Percentiles rank a stretch among this genome's conserved stretches.
These are phyloP conservation scores for Cremastinae sp. DNA, from an alignment of 2,888 invertebrate genomes.

Conservation along the genomic window DNA sequence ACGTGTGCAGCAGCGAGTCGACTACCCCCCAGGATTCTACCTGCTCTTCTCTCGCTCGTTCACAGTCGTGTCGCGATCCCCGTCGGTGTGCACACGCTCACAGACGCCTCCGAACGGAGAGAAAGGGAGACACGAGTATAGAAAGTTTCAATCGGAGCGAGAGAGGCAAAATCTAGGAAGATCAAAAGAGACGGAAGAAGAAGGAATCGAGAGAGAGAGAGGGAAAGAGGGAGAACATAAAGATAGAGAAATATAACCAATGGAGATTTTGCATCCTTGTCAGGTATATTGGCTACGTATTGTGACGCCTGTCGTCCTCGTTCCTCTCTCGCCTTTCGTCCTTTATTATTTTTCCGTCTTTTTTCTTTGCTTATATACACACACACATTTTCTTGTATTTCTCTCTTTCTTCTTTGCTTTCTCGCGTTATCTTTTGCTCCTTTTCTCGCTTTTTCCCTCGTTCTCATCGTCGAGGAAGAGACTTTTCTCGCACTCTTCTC, in stretches of 20 bases:
- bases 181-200: slow-evolving; percentile 37
- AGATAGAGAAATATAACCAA: slow-evolving; percentile 6
- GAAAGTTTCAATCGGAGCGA: slow-evolving; percentile 8
- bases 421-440: slow-evolving; percentile 24
- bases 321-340: slow-evolving; percentile 27
- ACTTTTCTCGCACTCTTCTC: slow-evolving; percentile 54
- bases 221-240: slow-evolving; percentile 5
- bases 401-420: slow-evolving; percentile 28
- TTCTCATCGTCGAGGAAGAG: slow-evolving; percentile 38
- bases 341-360: slow-evolving; percentile 37
- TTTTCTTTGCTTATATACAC: slow-evolving; percentile 28
- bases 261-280: slow-evolving; percentile 42
- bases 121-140: not conserved
- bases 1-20: slow-evolving; percentile 19
- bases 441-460: slow-evolving; percentile 54
- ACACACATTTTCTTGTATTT: not conserved
- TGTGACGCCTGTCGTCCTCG: slow-evolving; percentile 41
- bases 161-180: slow-evolving; percentile 29
- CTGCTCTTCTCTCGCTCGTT: slow-evolving; percentile 52
- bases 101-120: slow-evolving; percentile 5
- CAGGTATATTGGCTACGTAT: slow-evolving; percentile 58
- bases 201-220: not conserved
- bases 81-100: slow-evolving; percentile 23
- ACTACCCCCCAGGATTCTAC: slow-evolving; percentile 55
- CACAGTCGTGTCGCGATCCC: slow-evolving; percentile 39